Evolutionary conservation across 2,888 invertebrate species (phyloP).

Genomic region (Macropis europaea): DNA sequence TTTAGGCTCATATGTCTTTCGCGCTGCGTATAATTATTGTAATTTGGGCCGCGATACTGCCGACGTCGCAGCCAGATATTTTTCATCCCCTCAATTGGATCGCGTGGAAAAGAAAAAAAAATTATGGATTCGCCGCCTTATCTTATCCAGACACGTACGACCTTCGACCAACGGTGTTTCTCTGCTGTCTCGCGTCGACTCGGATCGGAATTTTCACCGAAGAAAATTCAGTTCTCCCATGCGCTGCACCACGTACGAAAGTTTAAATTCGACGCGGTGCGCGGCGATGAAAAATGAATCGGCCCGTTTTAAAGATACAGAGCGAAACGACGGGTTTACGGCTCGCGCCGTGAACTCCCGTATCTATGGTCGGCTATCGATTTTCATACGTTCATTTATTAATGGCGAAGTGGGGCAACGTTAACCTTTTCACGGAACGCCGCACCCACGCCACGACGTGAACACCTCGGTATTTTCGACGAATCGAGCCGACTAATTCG

Average conservation of each 20-base stretch:
- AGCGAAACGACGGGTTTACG: background rate
- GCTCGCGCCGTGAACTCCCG: slow-evolving; percentile 14
- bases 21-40: slow-evolving; percentile 46
- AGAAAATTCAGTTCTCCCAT: background rate
- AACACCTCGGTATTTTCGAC: slow-evolving; percentile 5
- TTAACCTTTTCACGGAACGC: slow-evolving; percentile 48
- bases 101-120: background rate
- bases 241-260: background rate
- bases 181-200: too few species aligned
- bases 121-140: too few species aligned
- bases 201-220: background rate
- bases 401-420: slow-evolving; percentile 52
- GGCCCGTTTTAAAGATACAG: slow-evolving; percentile 25
- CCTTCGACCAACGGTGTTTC: background rate
- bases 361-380: slow-evolving; percentile 49
- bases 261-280: background rate
- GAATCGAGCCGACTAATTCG: background rate
- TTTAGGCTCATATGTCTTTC: slow-evolving; percentile 63
- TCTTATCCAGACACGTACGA: background rate
- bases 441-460: slow-evolving; percentile 17
- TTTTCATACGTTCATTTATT: slow-evolving; percentile 57
- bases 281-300: slow-evolving; percentile 23
- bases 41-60: slow-evolving; percentile 39
- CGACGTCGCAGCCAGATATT: background rate
- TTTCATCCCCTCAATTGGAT: background rate